Conservation (phyloP, 2,113 vertebrate species). For the Falco punctatus region DNA sequence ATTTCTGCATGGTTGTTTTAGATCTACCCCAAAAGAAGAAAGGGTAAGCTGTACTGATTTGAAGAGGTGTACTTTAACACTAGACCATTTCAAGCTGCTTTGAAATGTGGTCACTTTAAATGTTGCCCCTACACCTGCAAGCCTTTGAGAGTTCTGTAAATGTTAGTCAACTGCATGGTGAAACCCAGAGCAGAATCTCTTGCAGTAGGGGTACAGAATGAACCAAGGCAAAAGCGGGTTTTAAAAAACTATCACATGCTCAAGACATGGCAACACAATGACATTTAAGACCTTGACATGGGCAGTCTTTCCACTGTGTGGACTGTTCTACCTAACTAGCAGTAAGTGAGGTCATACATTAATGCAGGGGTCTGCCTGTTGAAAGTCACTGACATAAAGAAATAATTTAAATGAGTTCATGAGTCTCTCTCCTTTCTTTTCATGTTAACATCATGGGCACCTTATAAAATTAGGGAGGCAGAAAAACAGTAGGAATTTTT, state of each 20-base stretch:
- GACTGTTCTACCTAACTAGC: neutral
- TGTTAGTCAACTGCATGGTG: neutral
- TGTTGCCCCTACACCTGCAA: neutral
- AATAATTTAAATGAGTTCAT: neutral
- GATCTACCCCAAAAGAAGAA: neutral
- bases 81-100: neutral
- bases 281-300: neutral
- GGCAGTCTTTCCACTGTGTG: neutral
- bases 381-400: neutral
- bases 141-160: neutral
- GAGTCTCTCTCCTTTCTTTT: neutral
- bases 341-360: neutral
- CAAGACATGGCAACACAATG: neutral
- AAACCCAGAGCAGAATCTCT: neutral
- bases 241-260: neutral
- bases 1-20: neutral
- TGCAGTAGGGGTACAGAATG: neutral
- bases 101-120: neutral
- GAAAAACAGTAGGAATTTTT: neutral
- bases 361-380: neutral
- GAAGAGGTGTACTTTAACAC: neutral
- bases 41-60: neutral
- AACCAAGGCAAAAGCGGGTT: neutral
- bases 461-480: neutral
- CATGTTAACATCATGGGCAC: neutral